Evolutionary conservation across 2,888 invertebrate genomes (phyloP).

Genomic region (Beris chalybata): DNA sequence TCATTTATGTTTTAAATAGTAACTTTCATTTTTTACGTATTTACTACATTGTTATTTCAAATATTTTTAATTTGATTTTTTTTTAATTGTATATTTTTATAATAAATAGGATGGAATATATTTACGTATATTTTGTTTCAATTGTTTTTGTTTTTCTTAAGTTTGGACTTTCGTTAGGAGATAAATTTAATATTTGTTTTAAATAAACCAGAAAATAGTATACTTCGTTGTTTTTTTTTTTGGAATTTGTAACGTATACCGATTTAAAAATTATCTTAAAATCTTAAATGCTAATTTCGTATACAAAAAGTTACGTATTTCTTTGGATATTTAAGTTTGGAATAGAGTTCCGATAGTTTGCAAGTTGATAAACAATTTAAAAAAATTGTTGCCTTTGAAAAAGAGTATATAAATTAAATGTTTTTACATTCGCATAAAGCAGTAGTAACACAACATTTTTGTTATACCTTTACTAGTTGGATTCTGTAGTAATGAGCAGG

Average conservation of each 20-base stretch:
- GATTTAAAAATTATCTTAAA: not conserved
- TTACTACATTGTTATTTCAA: conserved; percentile 24
- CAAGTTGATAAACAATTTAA: too few relatives aligned
- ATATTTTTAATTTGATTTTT: conserved; percentile 33
- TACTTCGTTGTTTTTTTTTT: not conserved
- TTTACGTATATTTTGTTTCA: conserved; percentile 41
- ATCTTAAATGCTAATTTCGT: conserved; percentile 27
- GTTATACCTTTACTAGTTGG: too few relatives aligned
- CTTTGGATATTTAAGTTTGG: not conserved
- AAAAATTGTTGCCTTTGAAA: too few relatives aligned
- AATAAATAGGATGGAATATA: conserved; percentile 41
- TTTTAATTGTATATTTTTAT: conserved; percentile 35
- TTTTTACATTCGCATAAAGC: too few relatives aligned
- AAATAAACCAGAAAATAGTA: not conserved
- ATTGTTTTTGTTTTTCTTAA: conserved; percentile 24
- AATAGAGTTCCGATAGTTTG: too few relatives aligned
- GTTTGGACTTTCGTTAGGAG: conserved; percentile 6
- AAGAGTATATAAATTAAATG: too few relatives aligned
- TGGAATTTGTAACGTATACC: too few relatives aligned
- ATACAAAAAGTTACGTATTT: conserved; percentile 18
- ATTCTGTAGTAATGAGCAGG: too few relatives aligned
- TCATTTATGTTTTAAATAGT: conserved; percentile 34
- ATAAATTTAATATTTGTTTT: conserved; percentile 7
- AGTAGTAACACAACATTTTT: too few relatives aligned
- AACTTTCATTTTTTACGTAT: conserved; percentile 34